Evolutionary conservation across 2,888 invertebrate genomes (phyloP).

Genomic region (Drosophila mimetica): DNA sequence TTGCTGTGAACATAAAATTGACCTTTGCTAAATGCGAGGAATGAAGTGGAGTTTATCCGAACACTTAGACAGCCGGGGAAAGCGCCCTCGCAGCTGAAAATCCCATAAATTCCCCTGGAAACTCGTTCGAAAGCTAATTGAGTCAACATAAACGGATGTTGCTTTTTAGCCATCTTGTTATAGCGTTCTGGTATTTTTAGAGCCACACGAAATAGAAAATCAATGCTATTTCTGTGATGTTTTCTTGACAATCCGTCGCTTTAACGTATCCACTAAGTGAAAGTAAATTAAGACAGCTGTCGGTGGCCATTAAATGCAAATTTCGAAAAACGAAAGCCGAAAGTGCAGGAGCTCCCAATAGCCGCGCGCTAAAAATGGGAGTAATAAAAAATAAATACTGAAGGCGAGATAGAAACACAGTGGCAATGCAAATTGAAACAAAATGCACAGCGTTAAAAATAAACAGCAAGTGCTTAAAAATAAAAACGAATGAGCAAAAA

Average conservation of each 20-base stretch:
- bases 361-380: slow-evolving; percentile 46
- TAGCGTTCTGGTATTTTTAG: slow-evolving; percentile 60
- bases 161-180: slow-evolving; percentile 8
- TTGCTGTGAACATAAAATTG: slow-evolving; percentile 43
- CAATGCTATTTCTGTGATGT: slow-evolving; percentile 55
- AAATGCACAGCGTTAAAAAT: slow-evolving; percentile 61
- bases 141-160: slow-evolving; percentile 55
- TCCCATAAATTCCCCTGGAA: slow-evolving; percentile 57
- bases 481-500: slow-evolving; percentile 47
- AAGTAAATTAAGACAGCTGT: slow-evolving; percentile 46
- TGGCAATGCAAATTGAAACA: slow-evolving; percentile 54
- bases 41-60: slow-evolving; percentile 26
- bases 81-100: slow-evolving; percentile 9
- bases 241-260: slow-evolving; percentile 51
- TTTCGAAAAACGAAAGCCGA: slow-evolving; percentile 18
- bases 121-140: slow-evolving; percentile 58
- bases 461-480: slow-evolving; percentile 64
- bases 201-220: slow-evolving; percentile 30
- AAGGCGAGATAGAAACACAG: slow-evolving; percentile 3
- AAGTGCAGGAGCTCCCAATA: slow-evolving; percentile 36
- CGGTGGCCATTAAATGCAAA: slow-evolving; percentile 39
- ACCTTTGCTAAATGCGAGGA: slow-evolving; percentile 22
- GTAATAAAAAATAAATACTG: slow-evolving; percentile 58
- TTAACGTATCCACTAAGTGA: slow-evolving; percentile 36
- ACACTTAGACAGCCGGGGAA: slow-evolving; percentile 53